phyloP scores from a whole-genome alignment of 2,797 vertebrate species.

The Yasuhikotakia modesta region DNA sequence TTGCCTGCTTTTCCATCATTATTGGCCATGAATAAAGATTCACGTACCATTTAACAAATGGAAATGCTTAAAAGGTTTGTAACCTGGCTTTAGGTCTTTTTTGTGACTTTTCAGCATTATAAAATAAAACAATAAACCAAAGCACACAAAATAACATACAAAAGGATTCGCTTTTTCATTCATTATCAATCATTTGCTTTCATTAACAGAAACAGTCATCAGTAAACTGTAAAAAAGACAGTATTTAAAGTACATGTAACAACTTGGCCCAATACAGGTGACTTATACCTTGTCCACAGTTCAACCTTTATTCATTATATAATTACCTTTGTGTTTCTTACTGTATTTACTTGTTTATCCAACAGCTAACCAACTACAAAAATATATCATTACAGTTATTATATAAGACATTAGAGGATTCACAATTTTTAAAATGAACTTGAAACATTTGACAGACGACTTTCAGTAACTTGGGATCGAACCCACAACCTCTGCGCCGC shows the following conservation, averaged over 20 bases:
- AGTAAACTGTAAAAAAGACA: not conserved
- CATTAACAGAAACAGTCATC: not conserved
- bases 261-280: not conserved
- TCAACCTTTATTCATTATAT: not conserved
- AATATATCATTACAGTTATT: no score
- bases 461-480: no score
- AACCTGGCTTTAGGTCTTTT: no score
- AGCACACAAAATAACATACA: not conserved
- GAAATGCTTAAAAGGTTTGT: not conserved
- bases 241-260: not conserved
- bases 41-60: slow-evolving; percentile 1
- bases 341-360: not conserved
- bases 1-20: no score
- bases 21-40: not conserved
- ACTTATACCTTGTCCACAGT: not conserved
- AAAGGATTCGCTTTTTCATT: no score
- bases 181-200: no score
- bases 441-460: no score
- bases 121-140: not conserved
- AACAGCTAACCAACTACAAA: no score
- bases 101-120: no score
- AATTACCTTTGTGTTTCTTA: not conserved
- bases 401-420: no score
- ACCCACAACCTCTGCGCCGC: no score
- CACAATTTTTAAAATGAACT: no score